Base-by-base conservation (phyloP, 2,888 invertebrate species). In the Ichneumon xanthorius region DNA sequence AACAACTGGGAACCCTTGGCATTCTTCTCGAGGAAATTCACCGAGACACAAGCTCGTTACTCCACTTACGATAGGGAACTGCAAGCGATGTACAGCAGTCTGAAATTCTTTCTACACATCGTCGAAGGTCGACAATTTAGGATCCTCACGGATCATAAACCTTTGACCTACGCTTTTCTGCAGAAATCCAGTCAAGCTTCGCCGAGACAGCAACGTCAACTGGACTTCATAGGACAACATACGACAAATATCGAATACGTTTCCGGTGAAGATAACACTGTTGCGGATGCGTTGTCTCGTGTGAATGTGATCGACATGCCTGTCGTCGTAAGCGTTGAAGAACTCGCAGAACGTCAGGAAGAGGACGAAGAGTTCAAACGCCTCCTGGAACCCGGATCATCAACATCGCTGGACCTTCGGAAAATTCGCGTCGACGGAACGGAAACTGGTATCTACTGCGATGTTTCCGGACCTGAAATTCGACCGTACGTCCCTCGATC, bases 11-110 rank as follows among this genome's bases (percentile, higher is more conserved):
- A 84, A 33, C 76, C 75, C 1, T 26, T 86, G 0, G 83, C 76
- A 9, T 82, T 82, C 14, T 82, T 70, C 9, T 80, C 58, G 0
- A 70, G 37, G 16, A 86, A 86, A 53, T 61, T 84, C 9, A 68
- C 84, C 5, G 78, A 87, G 2, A 55, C 81, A 0, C 80, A 90
- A 67, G 50, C 16, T 6, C 85, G 84, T 1, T 91, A 90, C 76
- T 84, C 87, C 26, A 84, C 89, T 2, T 89, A 88, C 75, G 87
- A 89, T 58, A 19, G 87, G 16, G 87, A 84, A 80, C 22, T 86
- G 0, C 65, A 63, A 11, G 81, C 80, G 0, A 58, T 86, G 2
- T 81, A 53, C 14, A 61, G 75, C 9, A 55, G 65, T 11, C 14
- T 86, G 0, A 68, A 75, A 45, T 72, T 78, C 16, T 84, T 86